These are phyloP conservation scores for Dicroscelio sp. DNA, from an alignment of 2,888 invertebrate species.

Conservation along the genomic window DNA sequence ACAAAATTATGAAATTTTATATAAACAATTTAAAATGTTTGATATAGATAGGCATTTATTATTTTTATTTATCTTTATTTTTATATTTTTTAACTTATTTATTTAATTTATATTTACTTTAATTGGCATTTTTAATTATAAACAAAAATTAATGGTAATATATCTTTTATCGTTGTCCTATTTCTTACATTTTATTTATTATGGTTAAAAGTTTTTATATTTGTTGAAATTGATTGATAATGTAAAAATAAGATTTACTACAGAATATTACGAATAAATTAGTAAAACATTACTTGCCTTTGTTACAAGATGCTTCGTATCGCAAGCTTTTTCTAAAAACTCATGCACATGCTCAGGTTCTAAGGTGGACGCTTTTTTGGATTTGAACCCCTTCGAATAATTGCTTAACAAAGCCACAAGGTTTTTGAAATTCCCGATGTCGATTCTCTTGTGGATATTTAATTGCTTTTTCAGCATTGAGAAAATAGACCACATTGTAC, in stretches of 20 bases:
- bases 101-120: background rate
- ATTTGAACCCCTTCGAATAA: background rate
- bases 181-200: too few relatives aligned
- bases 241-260: background rate
- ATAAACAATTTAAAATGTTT: too few relatives aligned
- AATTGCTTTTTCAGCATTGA: background rate
- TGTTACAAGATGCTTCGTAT: background rate
- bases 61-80: background rate
- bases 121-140: background rate
- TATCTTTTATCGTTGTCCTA: too few relatives aligned
- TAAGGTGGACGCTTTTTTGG: background rate
- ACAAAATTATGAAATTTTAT: too few relatives aligned
- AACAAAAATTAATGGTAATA: background rate
- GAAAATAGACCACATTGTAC: background rate
- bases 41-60: too few relatives aligned
- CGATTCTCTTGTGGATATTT: background rate
- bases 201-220: too few relatives aligned
- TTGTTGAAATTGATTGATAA: too few relatives aligned
- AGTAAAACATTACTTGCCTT: background rate
- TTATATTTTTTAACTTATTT: background rate
- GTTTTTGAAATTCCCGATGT: background rate
- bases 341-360: background rate
- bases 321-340: slow-evolving; percentile 15
- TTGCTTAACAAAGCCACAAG: background rate
- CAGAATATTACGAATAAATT: background rate